These are phyloP conservation scores for Hirtodrosophila alboralis DNA, from an alignment of 2,888 invertebrate species.

Conservation along the genomic window DNA sequence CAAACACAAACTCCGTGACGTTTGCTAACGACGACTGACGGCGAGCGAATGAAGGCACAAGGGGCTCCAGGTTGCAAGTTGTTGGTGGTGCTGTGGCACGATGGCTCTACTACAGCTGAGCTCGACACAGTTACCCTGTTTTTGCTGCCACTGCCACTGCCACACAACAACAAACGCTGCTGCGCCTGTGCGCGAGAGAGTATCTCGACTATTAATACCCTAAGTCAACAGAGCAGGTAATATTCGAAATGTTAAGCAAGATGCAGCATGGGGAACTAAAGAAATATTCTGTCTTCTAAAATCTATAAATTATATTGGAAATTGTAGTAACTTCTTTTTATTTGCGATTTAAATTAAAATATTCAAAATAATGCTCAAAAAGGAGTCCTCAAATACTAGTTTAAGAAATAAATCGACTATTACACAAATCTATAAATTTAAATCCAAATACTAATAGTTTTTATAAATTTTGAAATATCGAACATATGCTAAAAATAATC, in stretches of 20 bases:
- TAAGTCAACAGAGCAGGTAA: neutral
- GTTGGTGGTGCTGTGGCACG: slow-evolving; percentile 29
- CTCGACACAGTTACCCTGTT: slow-evolving; percentile 76
- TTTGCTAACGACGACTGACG: slow-evolving; percentile 76
- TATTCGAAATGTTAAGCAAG: neutral
- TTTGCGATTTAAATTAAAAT: too few relatives aligned
- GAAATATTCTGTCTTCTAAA: too few relatives aligned
- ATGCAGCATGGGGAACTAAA: too few relatives aligned
- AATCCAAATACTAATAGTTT: too few relatives aligned
- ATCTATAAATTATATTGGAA: too few relatives aligned
- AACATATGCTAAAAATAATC: too few relatives aligned
- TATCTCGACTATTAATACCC: neutral
- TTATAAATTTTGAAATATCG: too few relatives aligned
- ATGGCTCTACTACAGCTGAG: slow-evolving; percentile 69
- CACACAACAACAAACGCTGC: slow-evolving; percentile 42
- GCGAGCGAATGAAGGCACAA: slow-evolving; percentile 73
- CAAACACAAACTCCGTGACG: slow-evolving; percentile 73
- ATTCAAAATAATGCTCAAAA: too few relatives aligned
- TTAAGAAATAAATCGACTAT: too few relatives aligned
- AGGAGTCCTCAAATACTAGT: too few relatives aligned
- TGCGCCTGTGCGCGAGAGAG: slow-evolving; percentile 55
- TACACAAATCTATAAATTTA: too few relatives aligned
- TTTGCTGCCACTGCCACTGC: slow-evolving; percentile 26
- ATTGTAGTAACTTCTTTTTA: too few relatives aligned
- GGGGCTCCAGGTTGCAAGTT: slow-evolving; percentile 33